phyloP scores from a whole-genome alignment of 2,797 vertebrate species.

The Crotalus adamanteus region DNA sequence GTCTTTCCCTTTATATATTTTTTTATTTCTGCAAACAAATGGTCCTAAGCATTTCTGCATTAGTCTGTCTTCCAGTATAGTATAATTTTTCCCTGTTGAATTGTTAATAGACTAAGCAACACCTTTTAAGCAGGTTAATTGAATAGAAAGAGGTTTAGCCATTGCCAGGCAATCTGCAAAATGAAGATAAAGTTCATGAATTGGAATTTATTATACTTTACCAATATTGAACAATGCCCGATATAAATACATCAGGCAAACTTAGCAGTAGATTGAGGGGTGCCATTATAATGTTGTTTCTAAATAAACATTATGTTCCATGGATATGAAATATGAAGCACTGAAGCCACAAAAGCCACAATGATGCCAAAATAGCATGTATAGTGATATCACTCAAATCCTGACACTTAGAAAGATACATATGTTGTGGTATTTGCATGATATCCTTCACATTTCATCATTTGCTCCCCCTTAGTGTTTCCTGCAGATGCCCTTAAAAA shows the following conservation, averaged over 20 bases:
- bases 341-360: background rate
- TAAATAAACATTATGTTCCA: background rate
- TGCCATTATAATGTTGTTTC: conserved; percentile 15
- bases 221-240: background rate
- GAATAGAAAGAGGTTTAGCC: conserved; percentile 20
- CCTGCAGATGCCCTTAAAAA: background rate
- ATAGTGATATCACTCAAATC: background rate
- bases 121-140: conserved; percentile 28
- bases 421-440: background rate
- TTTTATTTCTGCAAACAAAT: conserved; percentile 15
- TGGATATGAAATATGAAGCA: conserved; percentile 6
- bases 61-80: conserved; percentile 15
- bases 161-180: conserved; percentile 26
- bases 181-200: conserved; percentile 16
- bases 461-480: background rate
- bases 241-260: conserved; percentile 27
- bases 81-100: background rate
- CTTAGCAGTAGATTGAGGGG: background rate
- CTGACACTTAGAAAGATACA: background rate
- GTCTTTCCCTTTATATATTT: background rate
- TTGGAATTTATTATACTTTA: conserved; percentile 21
- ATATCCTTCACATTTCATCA: background rate
- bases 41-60: conserved; percentile 2
- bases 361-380: background rate
- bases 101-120: conserved; percentile 22